Evolutionary conservation across 2,797 vertebrate genomes (phyloP).

Genomic region (Myotis vivesi): DNA sequence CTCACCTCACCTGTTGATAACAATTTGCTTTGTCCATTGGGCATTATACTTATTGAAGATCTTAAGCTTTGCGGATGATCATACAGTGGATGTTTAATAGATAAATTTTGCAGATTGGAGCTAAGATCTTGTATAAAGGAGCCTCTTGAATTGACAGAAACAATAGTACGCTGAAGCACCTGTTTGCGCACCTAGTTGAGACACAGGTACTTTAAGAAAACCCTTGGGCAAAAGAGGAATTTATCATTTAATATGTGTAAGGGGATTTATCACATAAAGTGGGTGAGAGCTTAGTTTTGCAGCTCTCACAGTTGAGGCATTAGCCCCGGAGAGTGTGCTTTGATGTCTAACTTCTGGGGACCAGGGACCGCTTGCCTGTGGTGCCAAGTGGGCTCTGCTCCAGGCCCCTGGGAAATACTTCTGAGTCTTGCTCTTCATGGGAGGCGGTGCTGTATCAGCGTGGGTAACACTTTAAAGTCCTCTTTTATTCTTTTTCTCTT

Average conservation of each 20-base stretch:
- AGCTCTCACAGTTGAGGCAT: slow-evolving; percentile 2
- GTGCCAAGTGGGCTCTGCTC: background rate
- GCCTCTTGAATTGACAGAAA: background rate
- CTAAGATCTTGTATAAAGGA: background rate
- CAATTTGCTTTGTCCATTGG: background rate
- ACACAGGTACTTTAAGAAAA: background rate
- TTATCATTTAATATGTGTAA: background rate
- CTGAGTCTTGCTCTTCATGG: background rate
- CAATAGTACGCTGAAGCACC: background rate
- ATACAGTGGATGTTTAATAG: background rate
- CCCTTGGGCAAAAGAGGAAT: background rate
- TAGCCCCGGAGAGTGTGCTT: background rate
- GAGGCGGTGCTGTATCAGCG: background rate
- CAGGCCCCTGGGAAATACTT: background rate
- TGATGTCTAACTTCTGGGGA: background rate
- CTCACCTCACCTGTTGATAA: background rate
- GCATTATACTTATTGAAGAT: background rate
- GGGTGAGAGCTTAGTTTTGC: background rate
- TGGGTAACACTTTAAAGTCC: background rate
- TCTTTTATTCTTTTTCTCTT: background rate
- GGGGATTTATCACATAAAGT: background rate
- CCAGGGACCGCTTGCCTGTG: fast-evolving
- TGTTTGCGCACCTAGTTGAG: background rate
- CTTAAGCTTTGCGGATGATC: background rate
- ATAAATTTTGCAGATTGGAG: background rate